Evolutionary conservation across 2,888 invertebrate species (phyloP).

Genomic region (Phortica okadai): DNA sequence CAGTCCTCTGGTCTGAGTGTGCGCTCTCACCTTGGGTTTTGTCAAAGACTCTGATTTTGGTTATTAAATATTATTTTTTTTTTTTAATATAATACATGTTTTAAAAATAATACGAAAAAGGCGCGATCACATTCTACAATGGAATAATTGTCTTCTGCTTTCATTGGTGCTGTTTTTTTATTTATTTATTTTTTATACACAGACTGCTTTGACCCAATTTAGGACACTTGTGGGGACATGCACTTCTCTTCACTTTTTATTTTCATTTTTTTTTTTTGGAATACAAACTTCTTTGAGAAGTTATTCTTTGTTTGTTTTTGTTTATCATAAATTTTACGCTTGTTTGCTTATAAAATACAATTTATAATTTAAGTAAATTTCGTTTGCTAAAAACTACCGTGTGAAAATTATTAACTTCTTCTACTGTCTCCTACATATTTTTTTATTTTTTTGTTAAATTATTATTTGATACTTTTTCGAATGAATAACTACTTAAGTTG

Average conservation of each 20-base stretch:
- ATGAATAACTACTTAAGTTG: neutral
- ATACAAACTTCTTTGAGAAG: neutral
- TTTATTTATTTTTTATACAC: slow-evolving; percentile 13
- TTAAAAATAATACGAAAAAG: slow-evolving; percentile 5
- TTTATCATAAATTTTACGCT: slow-evolving; percentile 6
- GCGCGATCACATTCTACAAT: slow-evolving; percentile 2
- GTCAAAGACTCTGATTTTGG: neutral
- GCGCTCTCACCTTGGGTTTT: neutral
- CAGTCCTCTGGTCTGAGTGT: slow-evolving; percentile 9
- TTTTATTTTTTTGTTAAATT: neutral
- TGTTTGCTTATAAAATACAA: slow-evolving; percentile 1
- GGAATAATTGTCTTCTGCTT: slow-evolving; percentile 15
- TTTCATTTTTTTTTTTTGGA: neutral
- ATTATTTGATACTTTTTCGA: neutral
- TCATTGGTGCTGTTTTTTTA: slow-evolving; percentile 7
- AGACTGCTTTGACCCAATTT: neutral
- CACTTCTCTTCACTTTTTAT: neutral
- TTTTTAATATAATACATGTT: neutral
- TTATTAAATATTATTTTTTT: neutral
- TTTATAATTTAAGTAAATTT: neutral
- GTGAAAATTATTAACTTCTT: neutral
- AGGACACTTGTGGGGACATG: neutral
- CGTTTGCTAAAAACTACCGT: neutral
- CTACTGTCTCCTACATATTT: neutral
- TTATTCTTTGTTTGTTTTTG: neutral